Conservation (phyloP, 2,888 invertebrate genomes). For the Ornithoptera priamus region DNA sequence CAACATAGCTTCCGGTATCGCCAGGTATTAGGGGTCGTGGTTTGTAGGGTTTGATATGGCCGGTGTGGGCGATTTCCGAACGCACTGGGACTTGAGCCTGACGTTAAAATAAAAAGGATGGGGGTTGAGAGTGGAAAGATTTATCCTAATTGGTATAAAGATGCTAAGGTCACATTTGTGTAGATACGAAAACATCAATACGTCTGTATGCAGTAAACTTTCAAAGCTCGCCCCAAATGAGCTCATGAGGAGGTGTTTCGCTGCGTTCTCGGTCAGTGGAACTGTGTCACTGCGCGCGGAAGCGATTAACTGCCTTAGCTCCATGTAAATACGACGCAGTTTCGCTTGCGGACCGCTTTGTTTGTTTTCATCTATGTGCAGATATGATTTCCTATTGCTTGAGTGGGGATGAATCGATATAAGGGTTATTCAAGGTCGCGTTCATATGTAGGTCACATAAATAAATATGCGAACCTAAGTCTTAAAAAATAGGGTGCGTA, state of each 20-base stretch:
- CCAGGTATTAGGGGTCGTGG: too few species aligned
- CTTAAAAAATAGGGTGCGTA: too few species aligned
- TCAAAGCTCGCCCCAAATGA: constrained; percentile 42
- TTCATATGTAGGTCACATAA: neutral
- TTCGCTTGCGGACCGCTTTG: constrained; percentile 3
- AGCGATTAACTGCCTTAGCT: constrained; percentile 7
- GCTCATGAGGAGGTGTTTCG: constrained; percentile 31
- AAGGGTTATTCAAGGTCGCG: constrained; percentile 11
- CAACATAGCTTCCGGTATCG: too few species aligned
- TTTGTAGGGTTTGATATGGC: too few species aligned
- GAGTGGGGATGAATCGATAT: constrained; percentile 8
- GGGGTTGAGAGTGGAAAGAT: too few species aligned
- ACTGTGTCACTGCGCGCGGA: constrained; percentile 17
- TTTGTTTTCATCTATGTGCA: constrained; percentile 6
- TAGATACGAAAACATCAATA: too few species aligned
- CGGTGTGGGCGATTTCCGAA: too few species aligned
- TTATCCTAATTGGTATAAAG: too few species aligned
- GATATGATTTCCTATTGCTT: constrained; percentile 21
- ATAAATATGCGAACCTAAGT: too few species aligned
- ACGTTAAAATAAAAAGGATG: too few species aligned
- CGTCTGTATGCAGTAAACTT: constrained; percentile 33
- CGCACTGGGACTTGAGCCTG: too few species aligned
- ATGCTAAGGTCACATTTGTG: too few species aligned
- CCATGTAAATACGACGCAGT: neutral
- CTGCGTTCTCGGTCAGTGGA: constrained; percentile 15